phyloP scores from a whole-genome alignment of 1,140 invertebrate species.

The Drosophila simulans region DNA sequence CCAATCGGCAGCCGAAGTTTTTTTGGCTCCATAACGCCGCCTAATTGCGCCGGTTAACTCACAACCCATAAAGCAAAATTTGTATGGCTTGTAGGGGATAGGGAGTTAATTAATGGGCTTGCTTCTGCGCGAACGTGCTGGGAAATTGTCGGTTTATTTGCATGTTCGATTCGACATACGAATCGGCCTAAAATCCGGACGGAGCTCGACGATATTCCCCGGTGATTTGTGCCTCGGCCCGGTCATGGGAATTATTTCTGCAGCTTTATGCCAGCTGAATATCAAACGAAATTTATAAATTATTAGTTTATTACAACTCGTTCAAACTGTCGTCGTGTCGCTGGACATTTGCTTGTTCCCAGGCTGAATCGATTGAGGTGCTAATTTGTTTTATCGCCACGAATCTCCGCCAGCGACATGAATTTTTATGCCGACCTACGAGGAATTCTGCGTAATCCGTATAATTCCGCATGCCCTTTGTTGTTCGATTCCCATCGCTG shows the following conservation, averaged over 20 bases:
- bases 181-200: slow-evolving; percentile 32
- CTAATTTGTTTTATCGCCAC: slow-evolving; percentile 66
- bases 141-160: slow-evolving; percentile 70
- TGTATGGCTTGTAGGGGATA: slow-evolving; percentile 28
- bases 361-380: slow-evolving; percentile 37
- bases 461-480: slow-evolving; percentile 21
- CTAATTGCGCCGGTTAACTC: slow-evolving; percentile 62
- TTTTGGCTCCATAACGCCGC: slow-evolving; percentile 58
- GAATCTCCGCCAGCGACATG: slow-evolving; percentile 49
- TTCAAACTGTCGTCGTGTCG: slow-evolving; percentile 31
- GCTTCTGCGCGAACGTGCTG: slow-evolving; percentile 66
- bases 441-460: slow-evolving; percentile 29
- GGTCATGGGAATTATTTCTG: slow-evolving; percentile 78
- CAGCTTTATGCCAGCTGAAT: slow-evolving; percentile 69
- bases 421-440: slow-evolving; percentile 46
- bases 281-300: slow-evolving; percentile 75
- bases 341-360: slow-evolving; percentile 2
- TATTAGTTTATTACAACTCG: slow-evolving; percentile 75
- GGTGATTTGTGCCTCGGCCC: slow-evolving; percentile 59
- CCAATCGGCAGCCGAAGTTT: slow-evolving; percentile 50
- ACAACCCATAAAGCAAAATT: slow-evolving; percentile 60
- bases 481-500: slow-evolving; percentile 23
- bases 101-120: slow-evolving; percentile 70
- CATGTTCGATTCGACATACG: slow-evolving; percentile 44
- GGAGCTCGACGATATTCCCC: slow-evolving; percentile 3